Conservation (phyloP, 2,888 invertebrate genomes). For the Pomacea canaliculata region DNA sequence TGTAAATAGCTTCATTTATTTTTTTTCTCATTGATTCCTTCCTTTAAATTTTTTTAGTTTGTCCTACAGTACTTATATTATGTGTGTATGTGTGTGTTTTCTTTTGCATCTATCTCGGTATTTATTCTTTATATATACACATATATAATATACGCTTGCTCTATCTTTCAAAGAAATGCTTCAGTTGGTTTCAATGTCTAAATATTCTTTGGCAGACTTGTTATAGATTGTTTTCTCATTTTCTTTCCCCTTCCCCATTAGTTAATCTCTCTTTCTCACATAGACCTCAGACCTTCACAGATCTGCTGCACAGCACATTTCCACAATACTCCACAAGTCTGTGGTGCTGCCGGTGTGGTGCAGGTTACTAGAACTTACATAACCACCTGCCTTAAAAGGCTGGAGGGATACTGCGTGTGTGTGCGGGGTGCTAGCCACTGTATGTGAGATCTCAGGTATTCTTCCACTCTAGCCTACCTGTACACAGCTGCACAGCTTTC, state of each 20-base stretch:
- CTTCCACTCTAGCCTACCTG: neutral
- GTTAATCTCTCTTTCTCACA: neutral
- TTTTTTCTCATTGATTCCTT: too few relatives aligned
- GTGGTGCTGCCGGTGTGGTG: neutral
- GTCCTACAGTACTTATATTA: neutral
- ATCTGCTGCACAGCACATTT: too few relatives aligned
- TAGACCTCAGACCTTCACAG: too few relatives aligned
- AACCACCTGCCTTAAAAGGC: neutral
- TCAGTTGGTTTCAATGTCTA: neutral
- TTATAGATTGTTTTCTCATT: neutral
- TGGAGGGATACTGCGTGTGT: neutral
- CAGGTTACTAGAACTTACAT: neutral
- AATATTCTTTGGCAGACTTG: neutral
- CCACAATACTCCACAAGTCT: neutral
- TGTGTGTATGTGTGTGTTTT: slow-evolving; percentile 9
- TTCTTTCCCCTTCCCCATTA: neutral
- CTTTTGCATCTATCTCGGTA: neutral
- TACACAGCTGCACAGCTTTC: neutral
- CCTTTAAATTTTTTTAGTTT: too few relatives aligned
- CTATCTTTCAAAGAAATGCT: too few relatives aligned
- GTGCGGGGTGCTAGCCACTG: slow-evolving; percentile 1
- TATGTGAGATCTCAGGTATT: neutral
- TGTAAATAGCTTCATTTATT: too few relatives aligned
- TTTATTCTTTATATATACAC: neutral
- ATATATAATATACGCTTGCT: neutral